These are phyloP conservation scores for Archegozetes longisetosus DNA, from an alignment of 1,140 invertebrate species.

Conservation along the genomic window DNA sequence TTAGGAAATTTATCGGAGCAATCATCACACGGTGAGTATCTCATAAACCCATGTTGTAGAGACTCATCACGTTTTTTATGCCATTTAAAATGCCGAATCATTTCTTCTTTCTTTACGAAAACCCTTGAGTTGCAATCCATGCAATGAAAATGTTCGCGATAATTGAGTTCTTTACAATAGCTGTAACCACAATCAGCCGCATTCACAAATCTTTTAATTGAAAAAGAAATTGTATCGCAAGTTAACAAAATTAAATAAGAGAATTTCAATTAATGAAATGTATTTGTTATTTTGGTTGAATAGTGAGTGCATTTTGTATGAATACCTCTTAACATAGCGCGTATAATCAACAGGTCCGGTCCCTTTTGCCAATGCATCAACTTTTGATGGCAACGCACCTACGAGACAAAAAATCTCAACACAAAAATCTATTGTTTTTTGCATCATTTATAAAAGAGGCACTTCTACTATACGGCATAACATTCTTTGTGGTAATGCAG, in stretches of 20 bases:
- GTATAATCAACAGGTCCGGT: conserved; percentile 47
- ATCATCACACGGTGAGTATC: conserved; percentile 79
- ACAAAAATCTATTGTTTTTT: neutral
- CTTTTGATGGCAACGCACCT: neutral
- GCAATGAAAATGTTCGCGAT: conserved; percentile 91
- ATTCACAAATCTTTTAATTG: conserved; percentile 44
- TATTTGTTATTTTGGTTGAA: no score
- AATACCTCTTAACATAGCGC: conserved; percentile 53
- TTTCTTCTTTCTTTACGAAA: conserved; percentile 94
- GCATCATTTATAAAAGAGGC: neutral
- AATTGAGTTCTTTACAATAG: conserved; percentile 62
- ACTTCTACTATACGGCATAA: no score
- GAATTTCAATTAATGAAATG: neutral
- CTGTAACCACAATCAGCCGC: conserved; percentile 57
- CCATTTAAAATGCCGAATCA: conserved; percentile 98
- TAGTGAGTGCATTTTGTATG: neutral
- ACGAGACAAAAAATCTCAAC: neutral
- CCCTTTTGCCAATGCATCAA: conserved; percentile 10
- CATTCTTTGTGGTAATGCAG: no score
- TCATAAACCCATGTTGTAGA: conserved; percentile 86
- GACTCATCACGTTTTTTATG: conserved; percentile 96
- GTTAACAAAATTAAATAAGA: neutral
- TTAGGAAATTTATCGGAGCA: conserved; percentile 58
- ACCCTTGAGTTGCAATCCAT: conserved; percentile 68
- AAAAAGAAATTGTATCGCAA: no score